Base-by-base conservation (phyloP, 1,140 invertebrate species). In the Stegodyphus mimosarum region DNA sequence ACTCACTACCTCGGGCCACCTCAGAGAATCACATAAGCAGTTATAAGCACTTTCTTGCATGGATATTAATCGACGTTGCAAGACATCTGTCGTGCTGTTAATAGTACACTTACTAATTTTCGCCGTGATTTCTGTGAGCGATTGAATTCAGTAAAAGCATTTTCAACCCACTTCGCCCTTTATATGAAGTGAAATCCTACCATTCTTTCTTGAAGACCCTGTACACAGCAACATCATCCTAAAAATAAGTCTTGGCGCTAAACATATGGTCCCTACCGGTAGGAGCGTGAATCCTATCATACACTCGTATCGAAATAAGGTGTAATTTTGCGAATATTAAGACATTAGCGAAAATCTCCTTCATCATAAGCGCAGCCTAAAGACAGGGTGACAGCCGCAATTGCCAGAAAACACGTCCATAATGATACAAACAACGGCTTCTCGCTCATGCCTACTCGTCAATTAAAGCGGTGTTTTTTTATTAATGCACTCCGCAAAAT, bases 281-380 rank as follows among this genome's bases (percentile, higher is more conserved):
- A 51, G 53, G 67, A 63, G 78, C 60, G 66, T 80, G 78, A 80
- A 80, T 69, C 17, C 52, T 71, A 71, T 80, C 78, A 53, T 69
- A 52, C 78, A 80, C 71, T 49, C 50, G 69, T 73, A 83, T 83
- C 70, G 49, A 48, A 83, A 83, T 83, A 83, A 83, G 80, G 69
- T 83, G 80, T 83, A 83, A 83, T 83, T 83, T 83, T 67, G 80
- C 53, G 80, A 83, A 74, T 83, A 83, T 83, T 83, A 83, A 83
- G 80, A 83, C 80, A 83, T 83, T 83, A 83, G 63, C 70, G 80
- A 15, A 52, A 66, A 17, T 50, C 80, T 66, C 80, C 67, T 67
- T 83, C 70, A 83, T 83, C 80, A 53, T 15, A 52, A 49, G 48
- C n/a, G 18, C 13, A 66, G 48, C 50, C 63, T 74, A 83, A 83